These are phyloP conservation scores for Thalassarche chlororhynchos DNA, from an alignment of 2,113 vertebrate genomes.

Conservation along the genomic window DNA sequence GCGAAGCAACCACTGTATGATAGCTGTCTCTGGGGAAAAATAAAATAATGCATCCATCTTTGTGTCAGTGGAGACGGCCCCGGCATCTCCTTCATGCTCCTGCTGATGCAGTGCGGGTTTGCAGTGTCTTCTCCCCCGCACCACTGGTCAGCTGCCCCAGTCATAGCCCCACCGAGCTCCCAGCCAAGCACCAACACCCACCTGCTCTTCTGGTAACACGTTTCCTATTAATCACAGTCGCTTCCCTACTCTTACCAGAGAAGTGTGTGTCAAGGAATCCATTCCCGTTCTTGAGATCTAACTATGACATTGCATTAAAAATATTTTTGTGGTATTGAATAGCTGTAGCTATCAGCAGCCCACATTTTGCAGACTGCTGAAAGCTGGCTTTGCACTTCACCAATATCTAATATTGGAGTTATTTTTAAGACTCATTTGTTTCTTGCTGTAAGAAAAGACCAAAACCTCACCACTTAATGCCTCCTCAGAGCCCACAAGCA, in stretches of 20 bases:
- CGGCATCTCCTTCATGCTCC: neutral
- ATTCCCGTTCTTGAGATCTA: neutral
- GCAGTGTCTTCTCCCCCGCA: fast-evolving
- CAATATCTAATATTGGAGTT: neutral
- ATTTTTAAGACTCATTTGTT: neutral
- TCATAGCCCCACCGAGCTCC: neutral
- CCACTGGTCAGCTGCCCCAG: neutral
- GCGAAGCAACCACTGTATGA: neutral
- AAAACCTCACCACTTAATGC: neutral
- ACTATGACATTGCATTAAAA: neutral
- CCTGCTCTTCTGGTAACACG: neutral
- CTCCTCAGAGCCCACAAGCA: neutral
- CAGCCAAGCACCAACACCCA: neutral
- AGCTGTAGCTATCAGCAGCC: neutral
- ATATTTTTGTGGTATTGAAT: neutral
- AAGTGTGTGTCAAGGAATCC: neutral
- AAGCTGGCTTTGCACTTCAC: neutral
- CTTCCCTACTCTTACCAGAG: neutral
- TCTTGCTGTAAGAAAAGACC: slow-evolving; percentile 22
- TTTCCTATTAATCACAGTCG: neutral
- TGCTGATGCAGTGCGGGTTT: neutral
- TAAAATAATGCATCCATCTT: neutral
- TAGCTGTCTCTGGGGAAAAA: neutral
- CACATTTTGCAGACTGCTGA: neutral
- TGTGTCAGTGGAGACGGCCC: neutral